Base-by-base conservation (phyloP, 1,140 invertebrate genomes). In the Acyrthosiphon pisum region DNA sequence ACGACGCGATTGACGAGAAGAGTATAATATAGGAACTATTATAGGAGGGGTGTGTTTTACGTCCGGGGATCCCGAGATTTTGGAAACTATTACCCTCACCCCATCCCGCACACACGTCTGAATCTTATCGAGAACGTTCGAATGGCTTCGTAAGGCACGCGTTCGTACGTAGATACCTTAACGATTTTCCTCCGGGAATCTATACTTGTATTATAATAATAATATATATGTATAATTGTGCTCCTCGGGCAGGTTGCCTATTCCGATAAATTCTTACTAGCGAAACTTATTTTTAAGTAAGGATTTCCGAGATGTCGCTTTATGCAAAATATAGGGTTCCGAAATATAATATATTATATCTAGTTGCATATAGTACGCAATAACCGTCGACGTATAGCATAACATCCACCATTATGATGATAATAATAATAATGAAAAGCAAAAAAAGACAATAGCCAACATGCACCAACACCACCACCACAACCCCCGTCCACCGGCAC, bases 401-500 rank as follows among this genome's bases (percentile, higher is more conserved):
- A 76, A 76, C 60, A 76, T 35, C n/a, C n/a, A 35, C n/a, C 6
- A 76, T 76, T n/a, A 76, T 76, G 4, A 76, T n/a, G 23, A 68
- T 76, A 35, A n/a, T 76, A 68, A 50, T 60, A 68, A 76, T 76
- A 76, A 76, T n/a, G 60, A 76, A 76, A 76, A 76, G 60, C 60
- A 76, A 76, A 76, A 68, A 76, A 76, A 76, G 30, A 76, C 60
- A 76, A 76, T 76, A 76, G 60, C 60, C 60, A 53, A 22, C 50
- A 53, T 76, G 60, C n/a, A n/a, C 60, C 60, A 76, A 76, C n/a
- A 76, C 60, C 60, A 68, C 60, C 60, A 30, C 30, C 60, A 76
- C 60, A 35, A n/a, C n/a, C 60, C 14, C n/a, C 30, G n/a, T 76
- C 26, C 26, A 30, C 30, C n/a, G n/a, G 4, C n/a, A 76, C 60